Conservation (phyloP, 2,888 invertebrate genomes). For the Scaptomyza tumidula region DNA sequence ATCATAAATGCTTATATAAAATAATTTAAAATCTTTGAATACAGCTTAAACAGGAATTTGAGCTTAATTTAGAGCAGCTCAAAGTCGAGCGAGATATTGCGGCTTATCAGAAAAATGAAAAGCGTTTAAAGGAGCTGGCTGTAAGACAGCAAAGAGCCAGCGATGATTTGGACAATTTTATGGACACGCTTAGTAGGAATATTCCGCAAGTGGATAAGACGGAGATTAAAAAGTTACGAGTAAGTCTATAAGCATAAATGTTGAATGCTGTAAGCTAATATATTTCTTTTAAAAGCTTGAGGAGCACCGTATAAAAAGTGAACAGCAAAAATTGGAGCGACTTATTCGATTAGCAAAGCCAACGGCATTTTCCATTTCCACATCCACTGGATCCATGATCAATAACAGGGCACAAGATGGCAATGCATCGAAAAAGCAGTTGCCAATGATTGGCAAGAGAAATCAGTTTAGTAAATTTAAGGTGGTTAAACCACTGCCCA, state of each 20-base stretch:
- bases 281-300: conserved; percentile 85
- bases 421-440: conserved; percentile 53
- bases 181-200: conserved; percentile 88
- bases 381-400: conserved; percentile 53
- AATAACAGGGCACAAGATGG: conserved; percentile 11
- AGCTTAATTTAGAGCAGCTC: conserved; percentile 87
- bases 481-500: conserved; percentile 61
- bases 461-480: conserved; percentile 83
- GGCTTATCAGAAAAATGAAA: conserved; percentile 84
- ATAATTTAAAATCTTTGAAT: conserved; percentile 4
- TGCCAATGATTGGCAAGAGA: conserved; percentile 85
- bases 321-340: conserved; percentile 88
- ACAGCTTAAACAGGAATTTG: conserved; percentile 79
- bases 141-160: conserved; percentile 81
- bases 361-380: conserved; percentile 86
- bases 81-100: conserved; percentile 86
- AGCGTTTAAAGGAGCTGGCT: conserved; percentile 75
- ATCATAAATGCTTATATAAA: background rate
- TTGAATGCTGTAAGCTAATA: background rate
- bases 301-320: conserved; percentile 88
- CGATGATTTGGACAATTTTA: conserved; percentile 93
- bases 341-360: conserved; percentile 91
- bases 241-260: conserved; percentile 58
- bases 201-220: conserved; percentile 87
- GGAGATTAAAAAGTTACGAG: conserved; percentile 86